Evolutionary conservation across 37 sponge, comb jelly and placozoan species (phyloP), one percentile per base, ranked within the genome.

Genomic region (Ephydatia muelleri): DNA sequence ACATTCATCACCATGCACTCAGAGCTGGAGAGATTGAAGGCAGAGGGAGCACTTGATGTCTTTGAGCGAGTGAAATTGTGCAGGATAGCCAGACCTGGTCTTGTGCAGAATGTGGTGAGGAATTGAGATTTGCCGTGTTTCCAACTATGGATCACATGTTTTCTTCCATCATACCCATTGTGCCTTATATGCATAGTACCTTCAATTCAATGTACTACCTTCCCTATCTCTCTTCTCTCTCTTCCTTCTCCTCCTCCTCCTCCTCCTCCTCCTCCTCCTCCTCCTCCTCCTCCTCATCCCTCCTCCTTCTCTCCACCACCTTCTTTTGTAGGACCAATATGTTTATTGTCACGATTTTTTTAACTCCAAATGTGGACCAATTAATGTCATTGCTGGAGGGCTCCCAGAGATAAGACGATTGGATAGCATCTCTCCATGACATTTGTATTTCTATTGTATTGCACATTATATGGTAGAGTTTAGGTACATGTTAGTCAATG

Each of bases 1-100:
- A 65, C 85, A 11, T 86, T 90, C 76, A 31, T 80, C 16, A 43
- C 39, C 28, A 73, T 93, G 28, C 71, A 85, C 72, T 84, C 87
- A 23, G 81, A 82, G 38, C 37, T 93, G 64, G 94, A 93, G 78
- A 74, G 91, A 25, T 72, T 93, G 69, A 93, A 93, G 47, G 75
- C 80, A 22, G 94, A 93, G 57, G 84, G 80, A n/a, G 72, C 77
- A n/a, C 82, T 90, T 27, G 91, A 93, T 65, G 72, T 90, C 77
- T 93, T 93, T 69, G 83, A 89, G 67, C 36, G 73, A 31, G 67
- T 90, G 68, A 93, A 89, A 76, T 39, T 73, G 35, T 77, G 83
- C 38, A 85, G 94, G 36, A 80, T 85, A 23, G 79, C 83, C 31
- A 32, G 91, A 43, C 29, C 67, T 19, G 72, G 86, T 14, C 81